phyloP scores from a whole-genome alignment of 2,797 vertebrate genomes.

The Cottoperca gobio region DNA sequence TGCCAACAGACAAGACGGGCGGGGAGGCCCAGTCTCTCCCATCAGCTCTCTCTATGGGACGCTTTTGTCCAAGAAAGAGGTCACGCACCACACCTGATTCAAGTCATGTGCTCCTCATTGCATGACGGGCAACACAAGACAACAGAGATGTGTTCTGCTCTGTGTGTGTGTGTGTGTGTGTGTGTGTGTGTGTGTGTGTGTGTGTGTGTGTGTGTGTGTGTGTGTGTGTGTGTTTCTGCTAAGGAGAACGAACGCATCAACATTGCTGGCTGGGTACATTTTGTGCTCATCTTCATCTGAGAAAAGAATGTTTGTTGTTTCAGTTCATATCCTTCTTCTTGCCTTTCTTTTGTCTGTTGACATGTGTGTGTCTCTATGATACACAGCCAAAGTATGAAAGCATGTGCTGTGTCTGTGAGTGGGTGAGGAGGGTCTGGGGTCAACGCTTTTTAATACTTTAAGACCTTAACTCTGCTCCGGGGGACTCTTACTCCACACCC shows the following conservation, averaged over 20 bases:
- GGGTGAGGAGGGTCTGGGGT: conserved; percentile 75
- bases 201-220: conserved; percentile 24
- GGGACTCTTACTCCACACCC: conserved; percentile 69
- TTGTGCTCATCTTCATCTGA: conserved; percentile 35
- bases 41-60: conserved; percentile 71
- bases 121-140: conserved; percentile 64
- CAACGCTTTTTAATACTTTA: conserved; percentile 69
- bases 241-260: conserved; percentile 1
- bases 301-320: conserved; percentile 26
- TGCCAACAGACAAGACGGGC: conserved; percentile 60
- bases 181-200: conserved; percentile 22
- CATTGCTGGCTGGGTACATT: conserved; percentile 40
- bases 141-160: conserved; percentile 68
- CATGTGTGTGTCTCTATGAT: conserved; percentile 33
- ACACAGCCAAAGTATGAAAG: conserved; percentile 48
- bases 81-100: conserved; percentile 75
- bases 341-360: conserved; percentile 40
- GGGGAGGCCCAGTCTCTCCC: conserved; percentile 48
- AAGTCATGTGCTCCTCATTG: conserved; percentile 82
- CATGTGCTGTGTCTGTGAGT: conserved; percentile 66
- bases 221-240: conserved; percentile 27
- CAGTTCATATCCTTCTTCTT: conserved; percentile 1
- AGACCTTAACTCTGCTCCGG: conserved; percentile 70
- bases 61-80: conserved; percentile 81
- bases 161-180: conserved; percentile 26